These are phyloP conservation scores for Empis livida DNA, from an alignment of 2,888 invertebrate species.

Conservation along the genomic window DNA sequence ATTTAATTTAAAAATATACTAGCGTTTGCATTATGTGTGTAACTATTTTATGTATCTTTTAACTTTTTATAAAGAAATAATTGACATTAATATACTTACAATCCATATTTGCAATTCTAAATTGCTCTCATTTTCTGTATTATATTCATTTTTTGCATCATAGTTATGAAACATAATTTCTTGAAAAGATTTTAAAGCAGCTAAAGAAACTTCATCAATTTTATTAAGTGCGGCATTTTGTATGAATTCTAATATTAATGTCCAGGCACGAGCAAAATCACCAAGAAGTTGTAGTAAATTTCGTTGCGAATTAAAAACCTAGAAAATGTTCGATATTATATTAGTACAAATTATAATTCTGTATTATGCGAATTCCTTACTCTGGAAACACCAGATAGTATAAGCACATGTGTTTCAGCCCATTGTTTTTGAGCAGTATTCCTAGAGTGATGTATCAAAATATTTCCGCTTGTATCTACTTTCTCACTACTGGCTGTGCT, in stretches of 20 bases:
- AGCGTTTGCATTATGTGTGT: no score
- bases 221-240: conserved; percentile 83
- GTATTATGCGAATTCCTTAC: conserved; percentile 35
- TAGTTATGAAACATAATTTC: conserved; percentile 70
- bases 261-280: conserved; percentile 91
- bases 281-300: conserved; percentile 69
- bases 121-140: conserved; percentile 23
- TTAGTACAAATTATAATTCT: not conserved
- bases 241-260: conserved; percentile 82
- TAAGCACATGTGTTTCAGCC: conserved; percentile 94
- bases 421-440: conserved; percentile 99
- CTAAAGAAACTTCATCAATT: conserved; percentile 92
- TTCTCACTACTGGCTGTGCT: conserved; percentile 51
- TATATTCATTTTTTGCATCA: conserved; percentile 24
- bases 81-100: conserved; percentile 30
- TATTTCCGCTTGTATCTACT: conserved; percentile 83
- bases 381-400: conserved; percentile 80
- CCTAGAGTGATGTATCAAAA: conserved; percentile 93
- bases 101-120: conserved; percentile 48
- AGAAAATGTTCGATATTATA: not conserved
- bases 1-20: no score
- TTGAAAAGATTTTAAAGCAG: conserved; percentile 93
- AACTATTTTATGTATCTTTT: no score
- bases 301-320: conserved; percentile 76
- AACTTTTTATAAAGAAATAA: no score